Evolutionary conservation across 1,140 invertebrate species (phyloP), one percentile per base, ranked within the genome.

Genomic region (Trachymyrmex cornetzi): DNA sequence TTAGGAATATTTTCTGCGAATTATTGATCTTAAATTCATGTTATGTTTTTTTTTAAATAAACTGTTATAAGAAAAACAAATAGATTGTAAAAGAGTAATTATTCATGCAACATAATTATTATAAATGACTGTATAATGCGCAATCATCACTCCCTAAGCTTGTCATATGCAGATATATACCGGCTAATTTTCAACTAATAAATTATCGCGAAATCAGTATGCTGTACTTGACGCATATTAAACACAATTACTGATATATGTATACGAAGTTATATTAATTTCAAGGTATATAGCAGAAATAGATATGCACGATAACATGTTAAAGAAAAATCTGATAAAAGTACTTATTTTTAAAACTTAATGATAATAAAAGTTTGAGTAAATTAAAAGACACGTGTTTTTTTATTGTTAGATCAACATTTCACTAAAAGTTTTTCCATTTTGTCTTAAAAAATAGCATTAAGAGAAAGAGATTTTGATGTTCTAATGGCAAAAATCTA

Each of bases 171-270:
- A 81, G 66, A 57, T 44, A 71, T 27, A 71, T 50, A 44, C 57
- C 66, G 22, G 79, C 22, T 71, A 71, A 81, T 71, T 81, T 55
- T 69, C 50, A 27, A 71, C 66, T 38, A 38, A 71, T 71, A 81
- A 71, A 81, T 71, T 81, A 81, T 71, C 34, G 53, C 71, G 34
- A 71, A 71, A 81, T 81, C 53, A 66, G 11, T 71, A 53, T 6
- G 16, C 19, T 57, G 22, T 24, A 38, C 30, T 5, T 50, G 22
- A 57, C 55, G 55, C 57, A 77, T 53, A 63, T 69, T 67, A 14
- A 44, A 81, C 34, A 81, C 71, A 81, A 81, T 81, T 71, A 71
- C 53, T 57, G 16, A 81, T 59, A 71, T 38, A 9, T 14, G 48
- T 50, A 59, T 44, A 16, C 27, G 16, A 67, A 14, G 22, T 30